Percentiles rank a stretch among this genome's conserved stretches.
These are phyloP conservation scores for Caenorhabditis angaria DNA, from an alignment of 2,888 invertebrate species.

Conservation along the genomic window DNA sequence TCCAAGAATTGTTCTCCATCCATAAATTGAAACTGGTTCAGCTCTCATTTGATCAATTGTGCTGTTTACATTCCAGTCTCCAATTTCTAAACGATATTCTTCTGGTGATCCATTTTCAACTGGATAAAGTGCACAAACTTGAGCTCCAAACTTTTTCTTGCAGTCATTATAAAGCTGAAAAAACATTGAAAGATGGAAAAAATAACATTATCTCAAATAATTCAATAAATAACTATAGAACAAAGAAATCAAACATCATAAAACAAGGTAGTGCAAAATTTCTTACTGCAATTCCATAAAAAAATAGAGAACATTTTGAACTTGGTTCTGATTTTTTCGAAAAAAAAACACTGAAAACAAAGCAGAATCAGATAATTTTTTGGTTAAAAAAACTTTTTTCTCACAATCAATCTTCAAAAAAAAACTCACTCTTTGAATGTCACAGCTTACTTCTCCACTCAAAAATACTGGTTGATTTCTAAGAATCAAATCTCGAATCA, in stretches of 20 bases:
- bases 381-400: neutral
- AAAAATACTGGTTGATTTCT: constrained; percentile 22
- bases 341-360: no score
- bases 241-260: no score
- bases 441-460: constrained; percentile 45
- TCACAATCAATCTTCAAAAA: neutral
- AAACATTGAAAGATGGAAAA: neutral
- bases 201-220: no score
- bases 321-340: no score
- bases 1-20: constrained; percentile 39
- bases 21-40: constrained; percentile 44
- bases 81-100: constrained; percentile 47
- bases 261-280: no score
- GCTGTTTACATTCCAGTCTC: constrained; percentile 43
- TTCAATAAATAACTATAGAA: no score
- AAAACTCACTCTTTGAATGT: constrained; percentile 1
- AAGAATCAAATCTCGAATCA: constrained; percentile 22
- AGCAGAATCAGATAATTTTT: constrained; percentile 5
- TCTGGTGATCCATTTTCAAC: constrained; percentile 21
- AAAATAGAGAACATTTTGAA: no score
- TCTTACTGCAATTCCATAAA: no score
- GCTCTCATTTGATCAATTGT: constrained; percentile 18
- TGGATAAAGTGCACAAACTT: constrained; percentile 43
- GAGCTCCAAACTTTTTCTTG: constrained; percentile 21
- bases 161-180: constrained; percentile 44